A percentile compares a stretch with the other conserved stretches of the same genome.
These are phyloP conservation scores for Conomelus anceps DNA, from an alignment of 2,888 invertebrate species.

Conservation along the genomic window DNA sequence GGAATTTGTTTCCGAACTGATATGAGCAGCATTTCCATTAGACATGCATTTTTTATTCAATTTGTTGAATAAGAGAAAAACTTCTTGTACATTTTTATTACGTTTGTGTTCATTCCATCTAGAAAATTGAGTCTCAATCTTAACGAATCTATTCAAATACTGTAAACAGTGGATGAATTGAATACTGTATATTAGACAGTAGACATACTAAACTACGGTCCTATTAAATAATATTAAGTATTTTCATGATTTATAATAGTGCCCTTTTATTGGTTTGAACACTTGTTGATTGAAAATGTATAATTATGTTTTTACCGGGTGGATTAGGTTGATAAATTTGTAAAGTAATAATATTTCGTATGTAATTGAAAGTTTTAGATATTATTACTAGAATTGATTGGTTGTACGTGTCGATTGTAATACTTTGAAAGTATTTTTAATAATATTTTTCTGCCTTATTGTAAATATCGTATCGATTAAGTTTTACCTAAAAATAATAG, in stretches of 20 bases:
- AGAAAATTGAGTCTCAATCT: neutral
- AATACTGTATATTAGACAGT: no score
- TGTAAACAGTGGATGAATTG: no score
- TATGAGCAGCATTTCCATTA: conserved; percentile 40
- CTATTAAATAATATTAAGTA: no score
- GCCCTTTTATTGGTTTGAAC: neutral
- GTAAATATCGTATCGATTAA: neutral
- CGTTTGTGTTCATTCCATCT: neutral
- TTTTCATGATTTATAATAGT: neutral
- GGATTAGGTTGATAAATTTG: neutral
- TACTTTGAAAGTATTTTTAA: neutral
- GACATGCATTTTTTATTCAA: neutral
- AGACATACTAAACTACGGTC: no score
- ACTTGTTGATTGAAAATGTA: neutral
- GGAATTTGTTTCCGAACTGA: conserved; percentile 54
- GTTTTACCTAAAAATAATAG: neutral
- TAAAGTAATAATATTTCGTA: neutral
- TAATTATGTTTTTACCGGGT: neutral
- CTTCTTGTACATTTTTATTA: neutral
- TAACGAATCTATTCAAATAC: no score
- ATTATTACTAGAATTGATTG: neutral
- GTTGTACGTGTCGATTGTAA: neutral
- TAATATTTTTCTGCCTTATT: neutral
- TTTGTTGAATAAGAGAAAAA: neutral
- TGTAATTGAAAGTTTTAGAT: neutral